A percentile compares a stretch with the other conserved stretches of the same genome.
Conservation (phyloP, 2,888 invertebrate species). For the Standfussiana lucernea region DNA sequence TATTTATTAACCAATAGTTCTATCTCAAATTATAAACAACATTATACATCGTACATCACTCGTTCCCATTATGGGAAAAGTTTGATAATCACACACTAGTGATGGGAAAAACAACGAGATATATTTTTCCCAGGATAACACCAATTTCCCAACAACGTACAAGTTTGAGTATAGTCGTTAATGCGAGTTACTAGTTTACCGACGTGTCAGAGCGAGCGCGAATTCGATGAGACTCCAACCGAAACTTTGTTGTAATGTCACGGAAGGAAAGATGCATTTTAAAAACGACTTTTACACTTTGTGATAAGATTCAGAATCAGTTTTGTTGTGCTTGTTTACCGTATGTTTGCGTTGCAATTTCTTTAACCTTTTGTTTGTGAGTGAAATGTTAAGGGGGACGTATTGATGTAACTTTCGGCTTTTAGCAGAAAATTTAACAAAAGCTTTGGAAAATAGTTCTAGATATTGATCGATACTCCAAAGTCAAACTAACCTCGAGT, state of each 20-base stretch:
- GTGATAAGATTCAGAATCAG: conserved; percentile 53
- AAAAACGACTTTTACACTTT: conserved; percentile 49
- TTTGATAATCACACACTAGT: conserved; percentile 61
- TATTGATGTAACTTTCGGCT: conserved; percentile 1
- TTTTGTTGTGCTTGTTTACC: conserved; percentile 46
- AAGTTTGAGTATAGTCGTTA: conserved; percentile 70
- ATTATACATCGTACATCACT: conserved; percentile 20
- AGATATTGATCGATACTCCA: conserved; percentile 22
- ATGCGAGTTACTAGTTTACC: conserved; percentile 71
- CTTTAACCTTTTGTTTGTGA: conserved; percentile 54
- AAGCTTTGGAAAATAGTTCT: neutral
- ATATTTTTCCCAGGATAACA: conserved; percentile 63
- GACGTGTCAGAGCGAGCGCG: conserved; percentile 64
- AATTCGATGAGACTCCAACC: conserved; percentile 64
- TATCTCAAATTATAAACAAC: conserved; percentile 46
- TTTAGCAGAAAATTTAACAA: neutral
- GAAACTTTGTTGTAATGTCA: conserved; percentile 61
- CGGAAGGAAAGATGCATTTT: conserved; percentile 45
- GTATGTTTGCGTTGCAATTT: conserved; percentile 56
- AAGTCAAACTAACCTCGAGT: conserved; percentile 32
- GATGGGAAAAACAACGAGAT: conserved; percentile 61
- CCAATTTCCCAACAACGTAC: conserved; percentile 46
- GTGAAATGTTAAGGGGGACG: conserved; percentile 1
- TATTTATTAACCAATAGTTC: conserved; percentile 47
- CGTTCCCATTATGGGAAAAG: conserved; percentile 48